A percentile compares a stretch with the other conserved stretches of the same genome.
These are phyloP conservation scores for Petrolisthes manimaculis DNA, from an alignment of 2,888 invertebrate genomes.

Conservation along the genomic window DNA sequence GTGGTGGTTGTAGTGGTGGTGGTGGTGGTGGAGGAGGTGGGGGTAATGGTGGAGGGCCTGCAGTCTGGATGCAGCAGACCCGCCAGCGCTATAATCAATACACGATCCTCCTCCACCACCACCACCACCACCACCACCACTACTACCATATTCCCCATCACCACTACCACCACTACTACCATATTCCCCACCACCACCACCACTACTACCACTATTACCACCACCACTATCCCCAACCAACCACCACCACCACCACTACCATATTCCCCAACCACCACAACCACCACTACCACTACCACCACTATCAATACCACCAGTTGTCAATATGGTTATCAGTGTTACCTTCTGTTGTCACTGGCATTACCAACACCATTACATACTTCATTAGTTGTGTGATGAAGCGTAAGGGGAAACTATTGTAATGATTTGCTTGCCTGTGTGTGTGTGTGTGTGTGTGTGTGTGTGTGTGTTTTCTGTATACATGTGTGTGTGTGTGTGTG, in stretches of 20 bases:
- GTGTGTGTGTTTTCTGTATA: no score
- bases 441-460: no score
- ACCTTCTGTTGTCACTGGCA: not conserved
- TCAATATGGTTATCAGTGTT: not conserved
- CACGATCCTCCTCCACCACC: conserved; percentile 32
- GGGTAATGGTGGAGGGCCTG: conserved; percentile 3
- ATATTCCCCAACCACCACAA: no score
- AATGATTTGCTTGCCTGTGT: no score
- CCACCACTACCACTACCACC: not conserved
- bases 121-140: conserved; percentile 9
- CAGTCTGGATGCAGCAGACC: conserved; percentile 30
- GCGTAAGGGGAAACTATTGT: no score
- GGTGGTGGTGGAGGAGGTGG: not conserved
- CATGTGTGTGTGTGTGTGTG: no score
- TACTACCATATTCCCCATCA: not conserved
- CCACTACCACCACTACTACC: not conserved
- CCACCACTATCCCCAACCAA: not conserved
- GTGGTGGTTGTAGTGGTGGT: not conserved
- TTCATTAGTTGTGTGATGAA: no score
- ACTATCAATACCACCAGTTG: not conserved
- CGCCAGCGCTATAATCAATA: conserved; percentile 32
- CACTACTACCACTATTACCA: not conserved
- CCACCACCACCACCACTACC: not conserved
- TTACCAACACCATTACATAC: no score
- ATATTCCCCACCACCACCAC: not conserved